phyloP scores from a whole-genome alignment of 2,888 invertebrate genomes.

The Plagiodera versicolora region DNA sequence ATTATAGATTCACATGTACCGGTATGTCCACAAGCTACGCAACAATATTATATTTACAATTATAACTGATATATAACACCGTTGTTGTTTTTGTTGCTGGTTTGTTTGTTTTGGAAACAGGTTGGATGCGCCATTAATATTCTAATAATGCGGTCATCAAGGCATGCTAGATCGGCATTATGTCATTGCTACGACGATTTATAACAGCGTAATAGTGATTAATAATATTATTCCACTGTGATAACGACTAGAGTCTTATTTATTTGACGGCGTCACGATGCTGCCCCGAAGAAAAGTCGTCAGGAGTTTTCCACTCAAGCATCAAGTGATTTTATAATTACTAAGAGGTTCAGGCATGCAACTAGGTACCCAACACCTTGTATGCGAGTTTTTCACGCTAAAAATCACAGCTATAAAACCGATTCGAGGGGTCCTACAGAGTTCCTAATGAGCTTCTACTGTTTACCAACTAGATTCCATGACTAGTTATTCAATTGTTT shows the following conservation, averaged over 20 bases:
- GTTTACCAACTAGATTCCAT: too few relatives aligned
- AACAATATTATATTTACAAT: slow-evolving; percentile 27
- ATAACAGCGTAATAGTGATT: slow-evolving; percentile 17
- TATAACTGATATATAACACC: slow-evolving; percentile 40
- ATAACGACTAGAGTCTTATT: slow-evolving; percentile 18
- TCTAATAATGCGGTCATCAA: slow-evolving; percentile 15
- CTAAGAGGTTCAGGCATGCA: too few relatives aligned
- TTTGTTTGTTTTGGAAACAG: slow-evolving; percentile 35
- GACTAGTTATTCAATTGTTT: too few relatives aligned
- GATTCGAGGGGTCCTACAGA: too few relatives aligned
- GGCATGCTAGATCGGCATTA: slow-evolving; percentile 22
- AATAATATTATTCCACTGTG: slow-evolving; percentile 21
- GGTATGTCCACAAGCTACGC: slow-evolving; percentile 34
- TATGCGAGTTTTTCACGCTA: too few relatives aligned
- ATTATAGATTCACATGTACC: slow-evolving; percentile 33
- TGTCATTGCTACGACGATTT: slow-evolving; percentile 14
- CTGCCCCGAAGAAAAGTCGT: background rate
- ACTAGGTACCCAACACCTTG: too few relatives aligned
- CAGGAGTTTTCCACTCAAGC: background rate
- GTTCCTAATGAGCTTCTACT: too few relatives aligned
- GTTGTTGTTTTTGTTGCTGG: slow-evolving; percentile 32
- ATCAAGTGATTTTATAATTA: background rate
- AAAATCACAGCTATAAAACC: too few relatives aligned
- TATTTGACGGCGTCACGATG: slow-evolving; percentile 27
- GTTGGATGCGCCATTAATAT: slow-evolving; percentile 25